These are phyloP conservation scores for Ochlodes sylvanus DNA, from an alignment of 2,888 invertebrate species.

Conservation along the genomic window DNA sequence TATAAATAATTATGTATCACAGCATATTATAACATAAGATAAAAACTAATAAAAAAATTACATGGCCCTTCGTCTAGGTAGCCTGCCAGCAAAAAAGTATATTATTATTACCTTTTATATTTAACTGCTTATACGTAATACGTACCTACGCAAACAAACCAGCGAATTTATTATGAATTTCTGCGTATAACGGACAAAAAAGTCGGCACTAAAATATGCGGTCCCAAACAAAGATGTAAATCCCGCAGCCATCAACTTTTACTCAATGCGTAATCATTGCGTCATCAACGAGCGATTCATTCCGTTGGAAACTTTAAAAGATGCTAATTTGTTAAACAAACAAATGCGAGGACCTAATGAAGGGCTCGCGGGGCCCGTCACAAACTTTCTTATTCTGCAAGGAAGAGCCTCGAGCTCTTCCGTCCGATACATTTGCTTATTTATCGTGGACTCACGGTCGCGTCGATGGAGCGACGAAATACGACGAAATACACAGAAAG, in stretches of 20 bases:
- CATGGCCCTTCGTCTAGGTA: too few relatives aligned
- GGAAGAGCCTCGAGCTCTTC: conserved; percentile 71
- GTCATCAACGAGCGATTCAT: conserved; percentile 58
- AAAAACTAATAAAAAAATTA: too few relatives aligned
- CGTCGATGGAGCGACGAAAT: conserved; percentile 53
- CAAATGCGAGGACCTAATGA: conserved; percentile 81
- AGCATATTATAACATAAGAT: too few relatives aligned
- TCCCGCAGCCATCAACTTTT: conserved; percentile 54
- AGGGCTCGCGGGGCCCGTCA: conserved; percentile 69
- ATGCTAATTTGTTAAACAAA: conserved; percentile 82
- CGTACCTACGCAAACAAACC: not conserved
- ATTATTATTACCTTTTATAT: too few relatives aligned
- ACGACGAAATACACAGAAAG: conserved; percentile 44
- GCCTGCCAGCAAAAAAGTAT: too few relatives aligned
- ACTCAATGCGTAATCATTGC: conserved; percentile 69
- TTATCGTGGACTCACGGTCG: conserved; percentile 74
- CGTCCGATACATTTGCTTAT: conserved; percentile 81
- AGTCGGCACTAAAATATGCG: conserved; percentile 48
- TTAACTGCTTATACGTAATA: too few relatives aligned
- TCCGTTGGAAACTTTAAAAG: conserved; percentile 69
- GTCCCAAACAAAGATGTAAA: conserved; percentile 54
- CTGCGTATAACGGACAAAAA: conserved; percentile 11
- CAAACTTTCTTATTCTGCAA: conserved; percentile 77
- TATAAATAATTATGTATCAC: too few relatives aligned
- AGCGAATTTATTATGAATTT: conserved; percentile 2